These are phyloP conservation scores for Catocala sponsa DNA, from an alignment of 2,888 invertebrate species.

Conservation along the genomic window DNA sequence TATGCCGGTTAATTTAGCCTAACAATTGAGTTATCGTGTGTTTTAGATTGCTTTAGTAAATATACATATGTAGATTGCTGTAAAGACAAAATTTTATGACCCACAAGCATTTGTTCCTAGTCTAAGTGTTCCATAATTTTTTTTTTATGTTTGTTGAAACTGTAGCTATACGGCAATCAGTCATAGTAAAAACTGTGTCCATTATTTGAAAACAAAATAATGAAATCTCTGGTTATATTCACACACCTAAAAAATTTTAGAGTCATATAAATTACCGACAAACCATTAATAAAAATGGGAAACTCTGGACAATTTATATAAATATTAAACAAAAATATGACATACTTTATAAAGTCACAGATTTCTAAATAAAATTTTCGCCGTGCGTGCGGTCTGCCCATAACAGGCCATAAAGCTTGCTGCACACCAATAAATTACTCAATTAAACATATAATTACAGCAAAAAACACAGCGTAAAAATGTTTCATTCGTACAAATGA, in stretches of 20 bases:
- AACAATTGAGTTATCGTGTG: too few species aligned
- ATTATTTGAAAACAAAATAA: too few species aligned
- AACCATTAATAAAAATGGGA: background rate
- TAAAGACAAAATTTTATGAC: too few species aligned
- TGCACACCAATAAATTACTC: conserved; percentile 73
- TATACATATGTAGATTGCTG: too few species aligned
- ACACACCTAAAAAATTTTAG: background rate
- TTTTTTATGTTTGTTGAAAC: too few species aligned
- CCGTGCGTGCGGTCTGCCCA: conserved; percentile 46
- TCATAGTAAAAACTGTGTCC: too few species aligned
- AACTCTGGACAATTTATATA: background rate
- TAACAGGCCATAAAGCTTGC: conserved; percentile 58
- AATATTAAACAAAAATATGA: conserved; percentile 9
- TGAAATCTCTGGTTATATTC: too few species aligned
- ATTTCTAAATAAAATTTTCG: conserved; percentile 29
- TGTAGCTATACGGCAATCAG: too few species aligned
- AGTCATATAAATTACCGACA: background rate
- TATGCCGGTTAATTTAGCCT: too few species aligned
- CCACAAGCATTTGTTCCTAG: too few species aligned
- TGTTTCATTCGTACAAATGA: conserved; percentile 49
- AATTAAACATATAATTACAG: conserved; percentile 72
- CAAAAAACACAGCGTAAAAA: conserved; percentile 65
- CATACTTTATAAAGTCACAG: conserved; percentile 4
- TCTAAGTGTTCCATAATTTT: too few species aligned
- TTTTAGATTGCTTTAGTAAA: too few species aligned